phyloP scores from a whole-genome alignment of 2,888 invertebrate species.

The Troides helena region DNA sequence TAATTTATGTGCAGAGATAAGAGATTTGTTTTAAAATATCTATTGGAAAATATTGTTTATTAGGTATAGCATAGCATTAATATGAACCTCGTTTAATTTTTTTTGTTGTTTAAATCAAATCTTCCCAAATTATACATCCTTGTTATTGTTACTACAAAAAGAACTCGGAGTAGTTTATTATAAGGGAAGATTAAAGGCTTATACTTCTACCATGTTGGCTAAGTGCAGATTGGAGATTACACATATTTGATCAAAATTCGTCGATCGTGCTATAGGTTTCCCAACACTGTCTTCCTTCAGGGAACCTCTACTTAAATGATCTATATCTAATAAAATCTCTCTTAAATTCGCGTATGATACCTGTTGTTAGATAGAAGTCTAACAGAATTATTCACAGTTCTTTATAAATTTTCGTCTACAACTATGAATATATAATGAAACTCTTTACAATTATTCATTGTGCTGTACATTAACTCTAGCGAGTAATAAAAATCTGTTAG shows the following conservation, averaged over 20 bases:
- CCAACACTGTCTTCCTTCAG: not conserved
- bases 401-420: constrained; percentile 10
- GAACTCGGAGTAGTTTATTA: no score
- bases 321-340: no score
- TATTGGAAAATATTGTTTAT: not conserved
- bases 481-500: constrained; percentile 25
- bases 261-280: no score
- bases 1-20: constrained; percentile 49
- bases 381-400: constrained; percentile 9
- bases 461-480: constrained; percentile 23
- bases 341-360: not conserved
- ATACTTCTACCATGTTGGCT: no score
- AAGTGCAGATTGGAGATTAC: no score
- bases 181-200: no score
- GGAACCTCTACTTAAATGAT: not conserved
- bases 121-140: no score
- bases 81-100: no score
- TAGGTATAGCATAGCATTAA: no score
- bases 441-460: constrained; percentile 27
- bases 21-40: constrained; percentile 19
- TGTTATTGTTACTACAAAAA: no score
- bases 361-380: not conserved
- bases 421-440: constrained; percentile 23
- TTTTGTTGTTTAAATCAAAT: no score
- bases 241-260: no score